These are phyloP conservation scores for Neomicropteryx cornuta DNA, from an alignment of 1,140 invertebrate species.

Conservation along the genomic window DNA sequence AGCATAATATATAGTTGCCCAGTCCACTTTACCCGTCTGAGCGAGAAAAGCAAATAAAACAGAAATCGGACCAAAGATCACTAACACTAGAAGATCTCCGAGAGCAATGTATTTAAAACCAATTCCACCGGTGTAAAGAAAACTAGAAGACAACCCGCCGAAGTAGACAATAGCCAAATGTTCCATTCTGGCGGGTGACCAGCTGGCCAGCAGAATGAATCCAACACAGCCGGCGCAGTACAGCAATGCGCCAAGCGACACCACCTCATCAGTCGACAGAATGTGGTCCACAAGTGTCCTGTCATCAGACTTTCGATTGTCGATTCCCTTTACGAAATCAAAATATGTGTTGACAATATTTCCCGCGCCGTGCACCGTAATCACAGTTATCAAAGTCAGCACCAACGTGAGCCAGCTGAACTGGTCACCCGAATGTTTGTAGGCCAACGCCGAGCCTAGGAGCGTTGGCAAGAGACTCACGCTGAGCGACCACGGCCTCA, in stretches of 20 bases:
- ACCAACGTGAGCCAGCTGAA: conserved; percentile 72
- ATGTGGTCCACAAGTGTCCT: conserved; percentile 86
- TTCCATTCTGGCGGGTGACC: conserved; percentile 87
- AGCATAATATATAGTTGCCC: conserved; percentile 84
- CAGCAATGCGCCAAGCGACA: conserved; percentile 74
- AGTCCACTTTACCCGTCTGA: conserved; percentile 77
- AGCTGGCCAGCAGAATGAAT: conserved; percentile 65
- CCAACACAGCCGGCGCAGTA: conserved; percentile 83
- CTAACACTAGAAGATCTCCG: conserved; percentile 81
- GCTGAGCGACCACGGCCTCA: conserved; percentile 87
- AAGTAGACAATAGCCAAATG: conserved; percentile 90
- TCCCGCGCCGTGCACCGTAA: conserved; percentile 88
- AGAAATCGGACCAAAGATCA: conserved; percentile 89
- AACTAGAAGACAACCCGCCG: conserved; percentile 90
- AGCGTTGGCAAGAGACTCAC: conserved; percentile 83
- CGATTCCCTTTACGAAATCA: conserved; percentile 89
- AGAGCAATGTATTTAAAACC: conserved; percentile 89
- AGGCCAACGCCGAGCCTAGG: conserved; percentile 75
- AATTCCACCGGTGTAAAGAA: conserved; percentile 87
- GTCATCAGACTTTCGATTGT: conserved; percentile 85
- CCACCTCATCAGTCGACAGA: conserved; percentile 75
- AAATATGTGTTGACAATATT: conserved; percentile 97
- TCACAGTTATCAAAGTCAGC: conserved; percentile 70
- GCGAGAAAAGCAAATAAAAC: conserved; percentile 91
- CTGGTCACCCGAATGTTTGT: conserved; percentile 57